These are phyloP conservation scores for Calephelis perditalis DNA, from an alignment of 2,888 invertebrate species.

Conservation along the genomic window DNA sequence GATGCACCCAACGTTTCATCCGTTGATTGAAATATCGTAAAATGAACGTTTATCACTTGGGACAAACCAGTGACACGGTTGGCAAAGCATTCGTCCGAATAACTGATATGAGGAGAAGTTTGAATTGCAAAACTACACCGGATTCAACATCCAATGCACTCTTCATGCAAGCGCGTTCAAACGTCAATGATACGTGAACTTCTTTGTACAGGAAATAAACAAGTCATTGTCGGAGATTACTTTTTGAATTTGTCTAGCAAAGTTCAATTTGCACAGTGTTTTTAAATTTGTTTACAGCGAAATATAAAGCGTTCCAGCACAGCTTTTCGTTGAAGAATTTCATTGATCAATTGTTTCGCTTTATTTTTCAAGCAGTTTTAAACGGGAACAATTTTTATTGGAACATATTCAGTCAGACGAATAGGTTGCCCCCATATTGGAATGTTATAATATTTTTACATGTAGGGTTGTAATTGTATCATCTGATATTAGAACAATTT, in stretches of 20 bases:
- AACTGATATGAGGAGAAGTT: constrained; percentile 69
- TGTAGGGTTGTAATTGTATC: no score
- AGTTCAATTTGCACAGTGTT: background rate
- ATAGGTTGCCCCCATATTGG: no score
- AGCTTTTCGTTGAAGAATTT: no score
- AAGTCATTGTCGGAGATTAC: constrained; percentile 3
- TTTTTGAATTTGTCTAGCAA: constrained; percentile 2
- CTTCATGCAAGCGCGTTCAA: constrained; percentile 30
- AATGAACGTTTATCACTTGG: constrained; percentile 3
- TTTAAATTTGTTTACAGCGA: no score
- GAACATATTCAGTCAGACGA: no score
- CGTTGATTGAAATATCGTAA: background rate
- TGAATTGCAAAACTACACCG: constrained; percentile 66
- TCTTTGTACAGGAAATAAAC: constrained; percentile 22
- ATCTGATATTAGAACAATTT: no score
- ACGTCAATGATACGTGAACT: constrained; percentile 35
- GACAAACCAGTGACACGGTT: constrained; percentile 16
- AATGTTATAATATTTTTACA: no score
- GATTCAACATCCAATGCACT: constrained; percentile 36
- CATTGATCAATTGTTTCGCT: no score
- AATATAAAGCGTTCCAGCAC: no score
- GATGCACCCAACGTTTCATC: no score
- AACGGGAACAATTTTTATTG: no score
- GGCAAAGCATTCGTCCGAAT: constrained; percentile 53
- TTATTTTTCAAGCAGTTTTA: no score